phyloP scores from a whole-genome alignment of 2,888 invertebrate species.

The Baronia brevicornis region DNA sequence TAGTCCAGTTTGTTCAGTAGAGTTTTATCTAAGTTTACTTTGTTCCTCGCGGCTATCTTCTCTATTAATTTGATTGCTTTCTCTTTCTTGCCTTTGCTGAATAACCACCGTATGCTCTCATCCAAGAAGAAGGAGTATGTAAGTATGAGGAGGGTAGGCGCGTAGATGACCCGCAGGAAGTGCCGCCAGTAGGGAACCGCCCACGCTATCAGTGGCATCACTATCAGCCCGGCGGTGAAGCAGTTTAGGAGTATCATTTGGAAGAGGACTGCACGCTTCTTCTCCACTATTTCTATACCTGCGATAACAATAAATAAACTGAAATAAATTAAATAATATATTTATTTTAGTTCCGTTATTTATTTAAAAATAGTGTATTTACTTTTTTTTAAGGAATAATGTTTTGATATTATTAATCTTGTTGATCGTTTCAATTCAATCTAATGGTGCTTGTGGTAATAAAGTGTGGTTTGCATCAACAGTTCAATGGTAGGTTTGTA shows the following conservation, averaged over 20 bases:
- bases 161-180: slow-evolving; percentile 60
- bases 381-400: too few relatives aligned
- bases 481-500: too few relatives aligned
- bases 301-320: too few relatives aligned
- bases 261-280: slow-evolving; percentile 51
- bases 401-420: too few relatives aligned
- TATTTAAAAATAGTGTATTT: too few relatives aligned
- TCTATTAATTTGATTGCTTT: slow-evolving; percentile 46
- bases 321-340: too few relatives aligned
- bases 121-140: slow-evolving; percentile 57
- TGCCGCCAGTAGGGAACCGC: slow-evolving; percentile 60
- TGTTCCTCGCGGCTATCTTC: slow-evolving; percentile 54
- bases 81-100: slow-evolving; percentile 56
- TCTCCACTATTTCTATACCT: slow-evolving; percentile 66
- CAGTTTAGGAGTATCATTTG: slow-evolving; percentile 65
- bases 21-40: slow-evolving; percentile 39
- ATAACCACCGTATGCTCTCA: slow-evolving; percentile 65
- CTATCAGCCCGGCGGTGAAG: slow-evolving; percentile 55
- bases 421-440: too few relatives aligned
- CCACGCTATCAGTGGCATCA: slow-evolving; percentile 63
- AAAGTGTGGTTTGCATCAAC: too few relatives aligned
- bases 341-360: neutral
- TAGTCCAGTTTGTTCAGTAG: slow-evolving; percentile 47
- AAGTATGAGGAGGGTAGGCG: slow-evolving; percentile 54
- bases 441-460: too few relatives aligned